Evolutionary conservation across 2,113 vertebrate species (phyloP), one percentile per base, ranked within the genome.

Genomic region (Rhizomys pruinosus): DNA sequence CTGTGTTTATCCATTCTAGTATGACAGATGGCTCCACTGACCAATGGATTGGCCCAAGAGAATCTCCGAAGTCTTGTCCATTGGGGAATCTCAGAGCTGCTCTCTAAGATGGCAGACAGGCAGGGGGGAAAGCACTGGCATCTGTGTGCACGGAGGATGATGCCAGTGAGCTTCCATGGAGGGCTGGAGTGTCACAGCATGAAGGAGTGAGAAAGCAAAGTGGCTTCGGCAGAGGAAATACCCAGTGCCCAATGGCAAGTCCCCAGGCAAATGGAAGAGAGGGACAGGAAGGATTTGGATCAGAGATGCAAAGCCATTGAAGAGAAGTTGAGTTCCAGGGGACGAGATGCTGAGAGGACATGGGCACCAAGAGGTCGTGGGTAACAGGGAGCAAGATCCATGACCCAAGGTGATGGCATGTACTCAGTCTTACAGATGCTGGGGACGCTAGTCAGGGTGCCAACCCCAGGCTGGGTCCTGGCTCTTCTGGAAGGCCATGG

Each of bases 31-130:
- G 11, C 39, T 84, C 61, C 11, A 3, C 13, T 34, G 66, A 68
- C 57, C 27, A 16, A 44, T 37, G 5, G 47, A 55, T 87, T 71
- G 61, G 52, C 29, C 25, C 3, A 25, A 84, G 57, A 88, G 25
- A 88, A 42, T 42, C n/a, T 64, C 61, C 74, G 25, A 91, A 93
- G 55, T 86, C 74, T 86, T 39, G 16, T 6, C 29, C 37, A 64
- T 0, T 7, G 71, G 19, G 47, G 71, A n/a, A 88, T 17, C 42
- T 81, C 63, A 63, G 91, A 84, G 72, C 19, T 17, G 52, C 5
- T 77, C 9, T 84, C 61, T 37, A 20, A 4, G 25, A 69, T 17
- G 44, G 23, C 8, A 23, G 73, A 73, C 29, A 77, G 66, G 44
- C 23, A 82, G 77, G 23, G 89, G 93, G 68, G 52, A 87, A 73